Percentiles rank a stretch among this genome's conserved stretches.
Conservation (phyloP, 2,113 vertebrate genomes). For the Sarotherodon lohbergeri region DNA sequence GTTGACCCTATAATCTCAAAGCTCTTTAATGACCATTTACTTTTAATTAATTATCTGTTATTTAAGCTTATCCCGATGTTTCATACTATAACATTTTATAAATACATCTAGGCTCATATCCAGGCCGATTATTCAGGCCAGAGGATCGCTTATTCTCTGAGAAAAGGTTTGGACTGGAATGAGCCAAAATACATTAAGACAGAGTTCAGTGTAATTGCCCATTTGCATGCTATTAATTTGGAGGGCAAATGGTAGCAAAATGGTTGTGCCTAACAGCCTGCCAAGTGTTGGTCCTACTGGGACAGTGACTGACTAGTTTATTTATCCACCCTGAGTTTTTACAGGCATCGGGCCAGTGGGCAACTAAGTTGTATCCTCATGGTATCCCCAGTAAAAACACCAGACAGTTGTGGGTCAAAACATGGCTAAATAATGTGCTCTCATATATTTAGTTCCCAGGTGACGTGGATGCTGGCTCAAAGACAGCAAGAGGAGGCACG, state of each 20-base stretch:
- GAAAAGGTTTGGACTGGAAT: conserved; percentile 7
- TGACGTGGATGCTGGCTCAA: conserved; percentile 99
- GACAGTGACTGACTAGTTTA: conserved; percentile 32
- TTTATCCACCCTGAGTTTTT: conserved; percentile 18
- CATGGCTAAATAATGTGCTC: background rate
- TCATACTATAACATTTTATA: background rate
- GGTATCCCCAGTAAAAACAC: background rate
- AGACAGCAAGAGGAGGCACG: conserved; percentile 92
- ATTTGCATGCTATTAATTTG: conserved; percentile 45
- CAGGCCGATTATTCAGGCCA: background rate
- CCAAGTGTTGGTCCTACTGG: conserved; percentile 33
- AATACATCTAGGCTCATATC: conserved; percentile 11
- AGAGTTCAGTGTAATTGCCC: conserved; percentile 27
- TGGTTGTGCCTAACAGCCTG: conserved; percentile 16
- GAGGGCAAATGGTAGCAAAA: conserved; percentile 26
- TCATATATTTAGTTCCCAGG: conserved; percentile 84
- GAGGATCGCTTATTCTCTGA: background rate
- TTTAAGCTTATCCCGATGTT: background rate
- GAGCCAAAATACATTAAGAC: conserved; percentile 46
- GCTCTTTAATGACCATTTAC: background rate
- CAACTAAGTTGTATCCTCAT: background rate
- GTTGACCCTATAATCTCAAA: background rate
- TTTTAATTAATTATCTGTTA: background rate
- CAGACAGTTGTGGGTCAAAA: background rate
- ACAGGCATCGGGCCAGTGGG: conserved; percentile 7